Evolutionary conservation across 2,888 invertebrate species (phyloP), one percentile per base, ranked within the genome.

Genomic region (Aquatica leii): DNA sequence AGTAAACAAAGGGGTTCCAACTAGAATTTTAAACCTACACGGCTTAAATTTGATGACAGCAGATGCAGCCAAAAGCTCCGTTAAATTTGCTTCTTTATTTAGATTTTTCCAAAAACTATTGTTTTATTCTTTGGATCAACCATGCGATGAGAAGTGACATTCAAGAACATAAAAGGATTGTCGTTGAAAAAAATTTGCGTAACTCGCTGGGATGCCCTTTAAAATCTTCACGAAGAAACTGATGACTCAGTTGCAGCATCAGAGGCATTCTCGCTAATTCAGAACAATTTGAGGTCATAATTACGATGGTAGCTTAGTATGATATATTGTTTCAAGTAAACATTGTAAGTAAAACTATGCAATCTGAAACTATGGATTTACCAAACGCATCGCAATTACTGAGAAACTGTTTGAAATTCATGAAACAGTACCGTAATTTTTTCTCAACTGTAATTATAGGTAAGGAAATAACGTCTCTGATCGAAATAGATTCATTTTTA

Each of bases 21-120:
- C 48, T 14, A 59, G 59, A 61, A 68, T 62, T 61, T 61, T 66
- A 43, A 56, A 68, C 52, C 54, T 58, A 67, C 56, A 60, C 60
- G 55, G 55, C 24, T 55, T 65, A n/a, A 65, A 60, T 51, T 52
- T 65, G 40, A 59, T 54, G 15, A 49, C 49, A 34, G 40, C 12
- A 17, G 54, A 63, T 50, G 59, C 58, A 34, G 54, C 55, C n/a
- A n/a, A 63, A 48, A 52, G 34, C 9, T 52, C 52, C n/a, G 35
- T 37, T 52, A 52, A 52, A 35, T 52, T 35, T 17, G 52, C 35
- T 52, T 52, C 52, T 52, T 35, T 52, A 15, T 52, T 52, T 17
- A 35, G 52, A 52, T 52, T 52, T 37, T 17, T 52, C 17, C 53
- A 35, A 53, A 53, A 40, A 53, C 40, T 53, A 21, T 53, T 53